Percentiles rank a stretch among this genome's conserved stretches.
phyloP scores from a whole-genome alignment of 2,797 vertebrate genomes.

The Gobionotothen gibberifrons region DNA sequence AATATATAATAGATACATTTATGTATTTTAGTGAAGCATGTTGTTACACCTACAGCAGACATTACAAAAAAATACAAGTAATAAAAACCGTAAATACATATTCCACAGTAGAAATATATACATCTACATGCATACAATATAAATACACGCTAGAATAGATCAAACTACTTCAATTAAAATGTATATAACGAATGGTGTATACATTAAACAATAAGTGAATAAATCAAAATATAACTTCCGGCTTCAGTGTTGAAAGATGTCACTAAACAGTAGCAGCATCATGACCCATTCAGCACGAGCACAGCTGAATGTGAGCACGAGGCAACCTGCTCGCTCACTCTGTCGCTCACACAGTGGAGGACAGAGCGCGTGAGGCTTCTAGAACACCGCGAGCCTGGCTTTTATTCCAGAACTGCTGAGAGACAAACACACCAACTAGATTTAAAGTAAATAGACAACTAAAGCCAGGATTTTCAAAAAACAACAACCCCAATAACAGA shows the following conservation, averaged over 20 bases:
- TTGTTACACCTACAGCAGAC: too few species aligned
- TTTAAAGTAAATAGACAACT: background rate
- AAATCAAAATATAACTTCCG: accelerated
- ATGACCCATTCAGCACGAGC: constrained; percentile 35
- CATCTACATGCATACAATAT: too few species aligned
- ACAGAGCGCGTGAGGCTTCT: constrained; percentile 69
- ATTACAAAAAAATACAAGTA: too few species aligned
- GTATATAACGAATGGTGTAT: too few species aligned
- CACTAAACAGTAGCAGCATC: constrained; percentile 4
- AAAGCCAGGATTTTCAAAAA: background rate
- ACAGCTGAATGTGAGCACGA: constrained; percentile 40
- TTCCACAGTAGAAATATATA: too few species aligned
- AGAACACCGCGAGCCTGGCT: constrained; percentile 59
- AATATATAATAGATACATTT: too few species aligned
- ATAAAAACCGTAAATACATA: background rate
- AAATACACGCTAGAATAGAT: too few species aligned
- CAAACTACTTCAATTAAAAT: too few species aligned
- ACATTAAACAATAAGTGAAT: background rate
- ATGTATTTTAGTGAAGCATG: too few species aligned
- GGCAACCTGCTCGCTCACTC: constrained; percentile 33
- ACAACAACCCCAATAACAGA: too few species aligned
- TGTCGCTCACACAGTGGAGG: background rate
- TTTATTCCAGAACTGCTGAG: constrained; percentile 62
- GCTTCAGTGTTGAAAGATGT: background rate
- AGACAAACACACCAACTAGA: constrained; percentile 32